A percentile compares a stretch with the other conserved stretches of the same genome.
These are phyloP conservation scores for Pygoscelis adeliae DNA, from an alignment of 2,113 vertebrate species.

Conservation along the genomic window DNA sequence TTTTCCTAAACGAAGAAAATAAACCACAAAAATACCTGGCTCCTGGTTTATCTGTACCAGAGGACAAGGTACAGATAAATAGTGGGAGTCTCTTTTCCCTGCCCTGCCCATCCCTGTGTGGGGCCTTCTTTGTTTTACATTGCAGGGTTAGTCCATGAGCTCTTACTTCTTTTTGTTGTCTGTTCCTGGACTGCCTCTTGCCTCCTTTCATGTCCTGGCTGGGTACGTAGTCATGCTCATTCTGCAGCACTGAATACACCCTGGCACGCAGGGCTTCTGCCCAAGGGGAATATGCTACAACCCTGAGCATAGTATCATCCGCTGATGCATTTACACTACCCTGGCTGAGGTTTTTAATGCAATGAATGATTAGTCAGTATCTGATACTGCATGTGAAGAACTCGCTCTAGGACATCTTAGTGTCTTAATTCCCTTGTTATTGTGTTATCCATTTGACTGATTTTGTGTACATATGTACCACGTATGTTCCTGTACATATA, in stretches of 20 bases:
- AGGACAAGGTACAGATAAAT: not conserved
- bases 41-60: not conserved
- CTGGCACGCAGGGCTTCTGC: not conserved
- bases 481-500: accelerated
- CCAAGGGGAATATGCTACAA: not conserved
- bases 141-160: not conserved
- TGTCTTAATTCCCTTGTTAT: not conserved
- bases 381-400: not conserved
- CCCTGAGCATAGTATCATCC: not conserved
- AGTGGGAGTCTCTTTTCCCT: not conserved
- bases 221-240: not conserved
- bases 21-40: not conserved
- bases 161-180: not conserved
- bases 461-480: accelerated
- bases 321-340: not conserved
- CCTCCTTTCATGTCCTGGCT: not conserved
- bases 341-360: not conserved
- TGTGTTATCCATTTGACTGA: not conserved
- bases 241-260: not conserved
- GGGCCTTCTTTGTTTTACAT: not conserved
- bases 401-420: not conserved
- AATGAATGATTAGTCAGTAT: not conserved
- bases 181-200: not conserved
- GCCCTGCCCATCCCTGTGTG: not conserved
- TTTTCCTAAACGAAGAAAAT: not conserved